Conservation (phyloP, 2,797 vertebrate species). For the Acropternis orthonyx region DNA sequence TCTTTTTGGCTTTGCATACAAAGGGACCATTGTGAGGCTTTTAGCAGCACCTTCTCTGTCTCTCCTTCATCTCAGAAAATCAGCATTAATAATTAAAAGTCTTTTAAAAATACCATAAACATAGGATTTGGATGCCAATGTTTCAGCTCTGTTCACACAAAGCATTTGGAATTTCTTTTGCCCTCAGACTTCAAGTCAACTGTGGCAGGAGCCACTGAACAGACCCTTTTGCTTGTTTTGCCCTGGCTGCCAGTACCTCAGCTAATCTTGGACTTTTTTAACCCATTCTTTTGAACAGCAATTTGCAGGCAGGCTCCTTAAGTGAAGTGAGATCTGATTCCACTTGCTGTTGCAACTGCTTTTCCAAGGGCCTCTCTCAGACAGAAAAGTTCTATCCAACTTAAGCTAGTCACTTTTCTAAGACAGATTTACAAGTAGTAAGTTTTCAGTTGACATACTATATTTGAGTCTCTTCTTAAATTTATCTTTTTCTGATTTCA, state of each 20-base stretch:
- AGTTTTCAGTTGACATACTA: neutral
- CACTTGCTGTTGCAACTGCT: neutral
- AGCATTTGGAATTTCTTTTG: constrained; percentile 5
- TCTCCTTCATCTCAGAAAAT: constrained; percentile 10
- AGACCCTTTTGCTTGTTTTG: neutral
- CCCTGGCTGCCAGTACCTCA: neutral
- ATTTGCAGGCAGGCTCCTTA: neutral
- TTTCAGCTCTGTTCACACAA: neutral
- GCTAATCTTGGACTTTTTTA: neutral
- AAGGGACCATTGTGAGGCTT: neutral
- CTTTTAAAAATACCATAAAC: neutral
- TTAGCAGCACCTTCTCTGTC: neutral
- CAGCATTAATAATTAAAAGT: constrained; percentile 13
- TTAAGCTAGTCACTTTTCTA: neutral
- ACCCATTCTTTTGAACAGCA: neutral
- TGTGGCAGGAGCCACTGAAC: neutral
- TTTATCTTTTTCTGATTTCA: neutral
- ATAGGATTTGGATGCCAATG: neutral
- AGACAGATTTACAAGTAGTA: neutral
- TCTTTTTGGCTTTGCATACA: neutral
- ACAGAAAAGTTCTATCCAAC: neutral
- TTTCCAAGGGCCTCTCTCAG: neutral
- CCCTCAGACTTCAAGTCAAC: neutral
- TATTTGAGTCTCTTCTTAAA: neutral
- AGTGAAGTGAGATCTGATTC: neutral